Evolutionary conservation across 1,140 invertebrate genomes (phyloP), one percentile per base, ranked within the genome.

Genomic region (Drosophila novamexicana): DNA sequence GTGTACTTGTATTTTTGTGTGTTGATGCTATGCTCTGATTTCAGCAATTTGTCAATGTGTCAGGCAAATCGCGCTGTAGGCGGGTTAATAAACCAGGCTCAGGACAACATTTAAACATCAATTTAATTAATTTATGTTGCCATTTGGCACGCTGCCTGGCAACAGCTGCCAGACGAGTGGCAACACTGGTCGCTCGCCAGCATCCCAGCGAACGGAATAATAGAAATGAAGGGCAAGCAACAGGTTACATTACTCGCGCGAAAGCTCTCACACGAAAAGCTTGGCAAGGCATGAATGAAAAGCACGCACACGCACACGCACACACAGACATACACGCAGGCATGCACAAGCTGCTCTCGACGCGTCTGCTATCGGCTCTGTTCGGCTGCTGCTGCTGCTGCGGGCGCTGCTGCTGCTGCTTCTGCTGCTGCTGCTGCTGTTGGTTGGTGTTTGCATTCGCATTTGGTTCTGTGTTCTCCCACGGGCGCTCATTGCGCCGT

Each of bases 41-140:
- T 64, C 32, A 16, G 67, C 64, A 71, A 89, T 88, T 88, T 88
- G 83, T 88, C 83, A 88, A 88, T 89, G 73, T 88, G 83, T 89
- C 82, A 79, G 45, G 22, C 39, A 42, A 66, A 66, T 57, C 29
- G 53, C 54, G 50, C 34, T 36, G 47, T 40, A 37, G 72, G 62
- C 52, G 64, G 75, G 75, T 75, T 61, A 78, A 70, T 65, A 75
- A 62, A 69, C 74, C 69, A 58, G 74, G 59, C 73, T 61, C 66
- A 61, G 44, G 45, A 45, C 44, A 73, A 53, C 22, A 74, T 77
- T 77, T 71, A 80, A 77, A 78, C 79, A 88, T 79, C 78, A 86
- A 88, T 89, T 86, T 89, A 89, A 88, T 88, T 88, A 88, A 88
- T 88, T 88, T 88, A 88, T 88, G 79, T 72, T 83, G 44, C 63